Base-by-base conservation (phyloP, 2,888 invertebrate species). In the Leptinotarsa haldemani region DNA sequence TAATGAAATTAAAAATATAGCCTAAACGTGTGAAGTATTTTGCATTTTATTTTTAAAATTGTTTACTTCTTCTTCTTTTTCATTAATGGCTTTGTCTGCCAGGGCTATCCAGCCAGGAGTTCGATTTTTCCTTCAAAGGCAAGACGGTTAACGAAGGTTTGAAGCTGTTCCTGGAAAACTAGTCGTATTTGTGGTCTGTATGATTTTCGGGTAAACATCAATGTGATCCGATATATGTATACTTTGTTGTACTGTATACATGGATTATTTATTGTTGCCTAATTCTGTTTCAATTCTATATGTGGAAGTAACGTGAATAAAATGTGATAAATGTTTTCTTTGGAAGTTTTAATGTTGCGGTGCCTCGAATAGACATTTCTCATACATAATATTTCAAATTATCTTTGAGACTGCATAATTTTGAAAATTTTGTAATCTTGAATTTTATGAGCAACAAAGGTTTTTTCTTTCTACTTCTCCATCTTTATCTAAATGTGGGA, bases 181-280 rank as follows among this genome's bases (percentile, higher is more conserved):
- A 61, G 30, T 61, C 30, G n/a, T 30, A 40, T 30, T 20, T 1
- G 30, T 40, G 12, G 30, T 61, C 16, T n/a, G 65, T 69, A 66
- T 70, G 63, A 50, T 68, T 71, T 53, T 65, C 25, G 53, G 56
- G 40, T 16, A 53, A 46, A 72, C 73, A 69, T 68, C 48, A 66
- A 58, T 75, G 77, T 72, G 72, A 75, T 77, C 64, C 61, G 22
- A 73, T 73, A 73, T 77, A 30, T 74, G 47, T 61, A 74, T 74
- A 74, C 72, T 69, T 64, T 65, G 52, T 64, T 67, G 71, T 75
- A 73, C 71, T 68, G 40, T 61, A 56, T 70, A 70, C 75, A 65
- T 70, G 74, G 71, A 70, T 66, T 30, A 73, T 73, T 73, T 69
- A 73, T 73, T 65, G 30, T 73, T 65, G 16, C n/a, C 66, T 64